Evolutionary conservation across 2,797 vertebrate species (phyloP).

Genomic region (Danio aesculapii): DNA sequence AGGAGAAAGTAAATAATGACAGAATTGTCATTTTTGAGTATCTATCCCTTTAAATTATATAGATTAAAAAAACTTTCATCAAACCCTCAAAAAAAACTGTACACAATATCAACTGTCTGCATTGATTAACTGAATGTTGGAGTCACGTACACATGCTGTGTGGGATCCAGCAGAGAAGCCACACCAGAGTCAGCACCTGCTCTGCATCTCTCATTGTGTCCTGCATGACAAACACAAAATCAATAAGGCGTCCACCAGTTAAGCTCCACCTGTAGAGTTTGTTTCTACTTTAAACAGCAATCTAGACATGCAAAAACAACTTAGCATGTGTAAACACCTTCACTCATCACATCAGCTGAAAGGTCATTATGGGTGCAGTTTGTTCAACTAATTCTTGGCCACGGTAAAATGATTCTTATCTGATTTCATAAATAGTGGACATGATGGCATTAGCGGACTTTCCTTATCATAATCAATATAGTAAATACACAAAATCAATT

Average conservation of each 20-base stretch:
- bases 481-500: not conserved
- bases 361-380: conserved; percentile 10
- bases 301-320: conserved; percentile 71
- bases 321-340: conserved; percentile 54
- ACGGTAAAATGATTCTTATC: not conserved
- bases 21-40: no score
- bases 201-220: conserved; percentile 62
- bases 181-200: conserved; percentile 57
- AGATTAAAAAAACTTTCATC: not conserved
- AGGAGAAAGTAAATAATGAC: no score
- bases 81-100: not conserved
- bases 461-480: not conserved
- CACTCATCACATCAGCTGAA: conserved; percentile 10
- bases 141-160: conserved; percentile 67
- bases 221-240: conserved; percentile 26
- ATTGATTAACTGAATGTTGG: not conserved
- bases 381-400: not conserved
- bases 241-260: conserved; percentile 44
- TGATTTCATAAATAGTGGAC: not conserved
- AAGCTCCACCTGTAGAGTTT: conserved; percentile 50
- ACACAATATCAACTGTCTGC: not conserved
- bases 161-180: conserved; percentile 62
- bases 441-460: not conserved
- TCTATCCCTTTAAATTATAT: no score
- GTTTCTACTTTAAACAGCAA: conserved; percentile 75